phyloP scores from a whole-genome alignment of 2,113 vertebrate species.

The Eolophus roseicapilla region DNA sequence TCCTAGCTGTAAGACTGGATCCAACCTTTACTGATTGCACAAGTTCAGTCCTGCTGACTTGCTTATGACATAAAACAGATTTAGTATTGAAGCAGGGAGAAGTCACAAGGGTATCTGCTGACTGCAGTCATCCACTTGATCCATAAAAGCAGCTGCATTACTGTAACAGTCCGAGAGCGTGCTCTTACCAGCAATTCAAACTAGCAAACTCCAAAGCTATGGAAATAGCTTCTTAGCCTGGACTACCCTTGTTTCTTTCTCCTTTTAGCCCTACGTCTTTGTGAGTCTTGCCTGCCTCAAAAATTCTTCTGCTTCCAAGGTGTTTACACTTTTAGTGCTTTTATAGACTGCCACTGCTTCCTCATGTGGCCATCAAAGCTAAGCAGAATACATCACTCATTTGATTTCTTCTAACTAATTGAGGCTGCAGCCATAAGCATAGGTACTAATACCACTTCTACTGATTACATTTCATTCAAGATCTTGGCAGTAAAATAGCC shows the following conservation, averaged over 20 bases:
- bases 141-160: not conserved
- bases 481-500: not conserved
- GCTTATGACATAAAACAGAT: not conserved
- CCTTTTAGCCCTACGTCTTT: not conserved
- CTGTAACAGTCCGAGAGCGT: not conserved
- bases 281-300: not conserved
- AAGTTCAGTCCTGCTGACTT: not conserved
- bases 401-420: not conserved
- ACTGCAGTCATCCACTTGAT: not conserved
- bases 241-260: not conserved
- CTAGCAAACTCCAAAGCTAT: not conserved
- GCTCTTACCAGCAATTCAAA: not conserved
- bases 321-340: not conserved
- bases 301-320: not conserved
- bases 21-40: not conserved
- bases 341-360: not conserved
- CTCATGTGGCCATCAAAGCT: not conserved
- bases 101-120: not conserved
- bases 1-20: not conserved
- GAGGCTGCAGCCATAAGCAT: not conserved
- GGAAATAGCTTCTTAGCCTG: not conserved
- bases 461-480: not conserved
- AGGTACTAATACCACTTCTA: not conserved
- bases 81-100: not conserved
- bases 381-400: not conserved